Evolutionary conservation across 2,797 vertebrate genomes (phyloP), one percentile per base, ranked within the genome.

Genomic region (Benthosema pterotum): DNA sequence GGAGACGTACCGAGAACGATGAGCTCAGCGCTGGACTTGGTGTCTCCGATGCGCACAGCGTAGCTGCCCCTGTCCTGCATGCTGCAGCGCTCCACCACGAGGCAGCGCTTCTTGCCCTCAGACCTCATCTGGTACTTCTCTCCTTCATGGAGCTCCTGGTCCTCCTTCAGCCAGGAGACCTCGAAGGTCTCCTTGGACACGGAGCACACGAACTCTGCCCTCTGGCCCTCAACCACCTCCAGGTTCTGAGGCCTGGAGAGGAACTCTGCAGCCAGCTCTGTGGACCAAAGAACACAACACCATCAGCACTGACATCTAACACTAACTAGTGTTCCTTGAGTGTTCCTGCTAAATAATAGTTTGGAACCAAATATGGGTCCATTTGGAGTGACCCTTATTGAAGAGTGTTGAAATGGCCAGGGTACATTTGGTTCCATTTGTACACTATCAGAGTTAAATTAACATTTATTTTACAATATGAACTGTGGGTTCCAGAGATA

Each of bases 191-290:
- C 97, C 84, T 99, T 99, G 70, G 97, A 99, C 69, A 99, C 95
- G 0, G 95, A 89, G 82, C 97, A 99, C 66, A 87, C 88, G 90
- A 99, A 99, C 87, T 96, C 94, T 42, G 95, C 97, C 78, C 94
- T 96, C 83, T 97, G 91, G 72, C 96, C 95, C 74, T 93, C 91
- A 78, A 99, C 93, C 69, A 97, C 94, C 75, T 97, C 97, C 81
- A 94, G 87, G 72, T 91, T 95, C 71, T 95, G 92, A 60, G 97
- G 97, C 80, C 93, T 93, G 57, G 94, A 93, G 82, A 96, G 93
- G 85, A 99, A 99, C 87, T 99, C 97, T 50, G 97, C 96, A n/a
- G 97, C 95, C 79, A 98, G 92, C 89, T 99, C 97, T 99, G 75
- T 32, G 7, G 90, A 86, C 61, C 14, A 58, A 13, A 45, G 4